Conservation (phyloP, 2,113 vertebrate genomes). For the Pampusana beccarii region DNA sequence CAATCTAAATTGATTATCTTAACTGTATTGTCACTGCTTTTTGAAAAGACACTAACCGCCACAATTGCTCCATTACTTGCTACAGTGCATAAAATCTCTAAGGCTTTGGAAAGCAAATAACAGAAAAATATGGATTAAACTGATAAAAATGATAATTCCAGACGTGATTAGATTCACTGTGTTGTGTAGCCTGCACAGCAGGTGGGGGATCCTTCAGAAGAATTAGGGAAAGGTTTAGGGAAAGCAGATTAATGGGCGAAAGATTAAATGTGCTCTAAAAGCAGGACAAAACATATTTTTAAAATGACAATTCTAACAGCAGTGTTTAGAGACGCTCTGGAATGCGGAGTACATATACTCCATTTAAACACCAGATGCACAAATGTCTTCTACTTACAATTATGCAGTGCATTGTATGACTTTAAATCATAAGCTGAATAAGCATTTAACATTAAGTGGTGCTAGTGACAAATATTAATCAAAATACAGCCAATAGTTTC, state of each 20-base stretch:
- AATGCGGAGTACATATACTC: conserved; percentile 55
- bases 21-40: conserved; percentile 54
- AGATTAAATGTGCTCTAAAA: conserved; percentile 79
- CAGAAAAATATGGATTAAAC: conserved; percentile 77
- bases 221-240: conserved; percentile 80
- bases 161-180: conserved; percentile 77
- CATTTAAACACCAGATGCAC: conserved; percentile 53
- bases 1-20: conserved; percentile 69
- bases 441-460: conserved; percentile 60
- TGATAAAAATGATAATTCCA: conserved; percentile 78
- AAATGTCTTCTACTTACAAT: conserved; percentile 49
- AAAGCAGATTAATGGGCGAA: conserved; percentile 79
- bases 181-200: conserved; percentile 74
- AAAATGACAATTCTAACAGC: conserved; percentile 71
- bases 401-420: not conserved
- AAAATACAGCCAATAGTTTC: conserved; percentile 41
- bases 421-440: conserved; percentile 49
- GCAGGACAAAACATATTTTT: conserved; percentile 76
- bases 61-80: conserved; percentile 69
- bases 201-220: conserved; percentile 77
- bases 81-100: conserved; percentile 39
- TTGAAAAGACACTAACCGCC: not conserved
- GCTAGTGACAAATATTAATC: conserved; percentile 54
- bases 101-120: conserved; percentile 67
- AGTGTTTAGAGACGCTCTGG: conserved; percentile 57